phyloP scores from a whole-genome alignment of 2,113 vertebrate species.

The Chaetops frenatus region DNA sequence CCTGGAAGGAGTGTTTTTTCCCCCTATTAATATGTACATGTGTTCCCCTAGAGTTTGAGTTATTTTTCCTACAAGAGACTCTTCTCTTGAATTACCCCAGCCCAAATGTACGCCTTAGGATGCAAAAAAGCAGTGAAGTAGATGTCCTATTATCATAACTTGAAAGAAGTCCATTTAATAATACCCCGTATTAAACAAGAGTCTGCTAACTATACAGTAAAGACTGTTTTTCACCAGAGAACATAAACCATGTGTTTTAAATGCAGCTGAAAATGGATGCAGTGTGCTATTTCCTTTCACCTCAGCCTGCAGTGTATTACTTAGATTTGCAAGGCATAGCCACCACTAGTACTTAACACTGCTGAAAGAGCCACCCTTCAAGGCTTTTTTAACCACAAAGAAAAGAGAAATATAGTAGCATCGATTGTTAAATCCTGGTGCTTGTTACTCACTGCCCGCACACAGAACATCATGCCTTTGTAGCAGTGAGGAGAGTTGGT shows the following conservation, averaged over 20 bases:
- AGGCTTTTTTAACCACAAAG: conserved; percentile 67
- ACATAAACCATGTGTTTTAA: neutral
- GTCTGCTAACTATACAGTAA: conserved; percentile 41
- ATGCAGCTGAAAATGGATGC: neutral
- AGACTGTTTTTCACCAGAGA: neutral
- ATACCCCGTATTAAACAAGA: conserved; percentile 51
- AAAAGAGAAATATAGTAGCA: conserved; percentile 74
- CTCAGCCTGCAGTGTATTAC: neutral
- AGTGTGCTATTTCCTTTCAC: conserved; percentile 3
- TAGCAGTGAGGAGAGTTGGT: conserved; percentile 74
- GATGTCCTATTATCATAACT: conserved; percentile 30
- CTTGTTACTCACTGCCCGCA: conserved; percentile 69
- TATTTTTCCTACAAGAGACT: conserved; percentile 13
- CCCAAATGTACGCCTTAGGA: neutral
- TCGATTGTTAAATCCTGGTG: conserved; percentile 73
- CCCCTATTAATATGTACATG: neutral
- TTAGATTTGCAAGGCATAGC: conserved; percentile 4
- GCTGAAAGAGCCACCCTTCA: conserved; percentile 51
- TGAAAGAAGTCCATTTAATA: conserved; percentile 50
- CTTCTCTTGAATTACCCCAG: conserved; percentile 13
- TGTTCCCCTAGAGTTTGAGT: neutral
- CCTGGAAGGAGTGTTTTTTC: neutral
- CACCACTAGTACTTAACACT: conserved; percentile 1
- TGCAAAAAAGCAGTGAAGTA: neutral
- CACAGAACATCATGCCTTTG: conserved; percentile 70